Base-by-base conservation (phyloP, 2,113 vertebrate genomes). In the Formicarius rufipectus region DNA sequence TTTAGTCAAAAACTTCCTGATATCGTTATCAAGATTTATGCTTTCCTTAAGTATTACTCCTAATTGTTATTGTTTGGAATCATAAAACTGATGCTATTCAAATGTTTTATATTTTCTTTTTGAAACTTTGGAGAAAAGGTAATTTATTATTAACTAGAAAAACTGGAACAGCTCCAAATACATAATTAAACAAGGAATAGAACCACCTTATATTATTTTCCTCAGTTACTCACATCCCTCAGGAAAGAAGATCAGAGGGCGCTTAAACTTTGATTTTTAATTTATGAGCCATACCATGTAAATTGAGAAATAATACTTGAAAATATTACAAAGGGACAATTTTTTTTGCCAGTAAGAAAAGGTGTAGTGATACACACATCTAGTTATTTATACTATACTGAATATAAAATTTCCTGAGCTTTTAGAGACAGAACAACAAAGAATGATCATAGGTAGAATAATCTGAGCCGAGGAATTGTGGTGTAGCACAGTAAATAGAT, bases 191-290 rank as follows among this genome's bases (percentile, higher is more conserved):
- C 77, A 80, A 79, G 59, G 63, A 92, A 6, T 84, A 84, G 88
- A 96, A 55, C 59, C 53, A 94, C 91, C 84, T 94, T 50, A 8
- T 67, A 85, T 66, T 95, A 87, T 95, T 95, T 94, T 88, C 66
- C 84, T 44, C 55, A 93, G 67, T 83, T 87, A 64, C 67, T 97
- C 84, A 28, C 72, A 81, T 91, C 85, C 84, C 90, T 85, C 78
- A 94, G 82, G 90, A 96, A 90, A 83, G 79, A 94, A 93, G 95
- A 96, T 96, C 96, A 97, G 92, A 97, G 68, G 33, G 93, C 1
- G 2, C 58, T 71, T 85, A 94, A 90, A 88, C 87, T 96, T 97
- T 96, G 95, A 96, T 96, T 96, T 95, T 91, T 97, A 90, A 96
- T 97, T 96, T 91, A 96, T 96, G 90, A 95, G 82, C 79, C 59